A percentile compares a stretch with the other conserved stretches of the same genome.
Conservation (phyloP, 2,113 vertebrate species). For the Megaleporinus macrocephalus region DNA sequence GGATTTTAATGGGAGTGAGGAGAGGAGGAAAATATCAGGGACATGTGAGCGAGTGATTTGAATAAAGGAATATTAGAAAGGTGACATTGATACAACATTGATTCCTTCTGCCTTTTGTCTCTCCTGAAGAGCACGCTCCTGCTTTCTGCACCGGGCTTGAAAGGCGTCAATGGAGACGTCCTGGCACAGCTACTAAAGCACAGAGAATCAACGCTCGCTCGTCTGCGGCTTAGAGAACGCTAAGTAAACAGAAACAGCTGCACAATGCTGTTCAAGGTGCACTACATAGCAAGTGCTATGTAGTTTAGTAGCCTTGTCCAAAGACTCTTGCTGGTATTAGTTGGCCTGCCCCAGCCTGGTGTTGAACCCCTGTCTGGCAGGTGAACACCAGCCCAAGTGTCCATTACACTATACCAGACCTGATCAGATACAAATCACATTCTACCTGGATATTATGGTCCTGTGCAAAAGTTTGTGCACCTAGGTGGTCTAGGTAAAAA, state of each 20-base stretch:
- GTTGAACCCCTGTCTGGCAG: no score
- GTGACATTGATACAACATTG: constrained; percentile 49
- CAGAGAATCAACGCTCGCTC: not conserved
- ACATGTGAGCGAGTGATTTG: constrained; percentile 64
- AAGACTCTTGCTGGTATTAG: no score
- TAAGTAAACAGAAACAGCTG: no score
- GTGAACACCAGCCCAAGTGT: no score
- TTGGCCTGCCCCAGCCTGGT: no score
- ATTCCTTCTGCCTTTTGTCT: constrained; percentile 11
- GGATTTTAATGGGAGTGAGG: constrained; percentile 33
- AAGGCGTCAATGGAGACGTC: not conserved
- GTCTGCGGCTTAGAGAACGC: not conserved
- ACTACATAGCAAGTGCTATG: no score
- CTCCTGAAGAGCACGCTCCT: not conserved
- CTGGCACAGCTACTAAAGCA: not conserved
- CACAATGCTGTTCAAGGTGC: not conserved
- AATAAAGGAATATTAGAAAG: constrained; percentile 61
- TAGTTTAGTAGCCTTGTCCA: no score
- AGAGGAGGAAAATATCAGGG: constrained; percentile 51
- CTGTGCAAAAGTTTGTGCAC: no score
- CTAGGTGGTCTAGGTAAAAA: no score
- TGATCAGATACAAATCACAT: no score
- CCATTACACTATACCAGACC: no score
- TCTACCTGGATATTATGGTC: no score
- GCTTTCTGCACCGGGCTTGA: not conserved